These are phyloP conservation scores for Platalea minor DNA, from an alignment of 2,797 vertebrate species.

Conservation along the genomic window DNA sequence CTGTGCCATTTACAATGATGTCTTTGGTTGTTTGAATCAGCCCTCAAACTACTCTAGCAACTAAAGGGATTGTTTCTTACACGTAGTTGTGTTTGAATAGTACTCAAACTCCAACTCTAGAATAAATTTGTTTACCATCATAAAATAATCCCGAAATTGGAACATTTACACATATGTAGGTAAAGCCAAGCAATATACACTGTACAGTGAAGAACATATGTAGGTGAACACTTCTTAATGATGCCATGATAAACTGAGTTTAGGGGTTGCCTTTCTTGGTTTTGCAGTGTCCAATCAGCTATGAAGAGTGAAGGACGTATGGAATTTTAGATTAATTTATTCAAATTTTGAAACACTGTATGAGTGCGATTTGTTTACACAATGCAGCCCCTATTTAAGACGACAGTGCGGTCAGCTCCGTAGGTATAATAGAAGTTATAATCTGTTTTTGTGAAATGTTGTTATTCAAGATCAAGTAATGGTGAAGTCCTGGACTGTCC, in stretches of 20 bases:
- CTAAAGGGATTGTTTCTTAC: neutral
- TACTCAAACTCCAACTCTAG: neutral
- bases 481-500: neutral
- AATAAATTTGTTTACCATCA: neutral
- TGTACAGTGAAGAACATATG: rapidly evolving
- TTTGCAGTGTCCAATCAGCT: neutral
- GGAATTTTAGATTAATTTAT: neutral
- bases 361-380: neutral
- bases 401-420: neutral
- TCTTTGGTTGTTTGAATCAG: neutral
- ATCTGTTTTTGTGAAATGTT: neutral
- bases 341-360: rapidly evolving
- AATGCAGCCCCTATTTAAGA: neutral
- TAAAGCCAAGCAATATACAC: neutral
- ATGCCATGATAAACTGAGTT: neutral
- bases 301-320: neutral
- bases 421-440: neutral
- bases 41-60: neutral
- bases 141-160: neutral
- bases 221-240: neutral
- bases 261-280: neutral
- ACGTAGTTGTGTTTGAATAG: neutral
- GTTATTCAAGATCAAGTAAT: neutral
- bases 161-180: neutral
- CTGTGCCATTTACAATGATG: neutral